These are phyloP conservation scores for Terrapene triunguis DNA, from an alignment of 2,113 vertebrate species.

Conservation along the genomic window DNA sequence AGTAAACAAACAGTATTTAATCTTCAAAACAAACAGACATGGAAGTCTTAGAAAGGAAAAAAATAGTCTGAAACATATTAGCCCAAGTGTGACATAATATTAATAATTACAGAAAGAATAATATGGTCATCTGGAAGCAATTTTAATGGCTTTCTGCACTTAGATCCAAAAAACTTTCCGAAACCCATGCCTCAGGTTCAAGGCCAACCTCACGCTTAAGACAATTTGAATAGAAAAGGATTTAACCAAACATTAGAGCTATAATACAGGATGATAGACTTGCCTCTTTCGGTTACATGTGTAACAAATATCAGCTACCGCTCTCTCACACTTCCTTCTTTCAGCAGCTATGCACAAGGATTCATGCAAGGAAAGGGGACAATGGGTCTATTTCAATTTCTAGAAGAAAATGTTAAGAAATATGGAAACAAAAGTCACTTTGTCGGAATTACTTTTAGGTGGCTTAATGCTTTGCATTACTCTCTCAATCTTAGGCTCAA, in stretches of 20 bases:
- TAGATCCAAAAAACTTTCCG: background rate
- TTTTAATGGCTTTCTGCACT: background rate
- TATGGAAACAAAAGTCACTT: background rate
- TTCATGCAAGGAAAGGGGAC: background rate
- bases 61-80: background rate
- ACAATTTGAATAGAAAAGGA: background rate
- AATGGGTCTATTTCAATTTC: background rate
- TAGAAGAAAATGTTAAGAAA: background rate
- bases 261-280: background rate
- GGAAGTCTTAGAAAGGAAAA: background rate
- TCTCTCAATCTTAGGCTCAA: background rate
- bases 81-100: background rate
- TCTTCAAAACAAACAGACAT: conserved; percentile 3
- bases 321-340: background rate
- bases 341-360: background rate
- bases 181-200: background rate
- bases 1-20: background rate
- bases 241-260: background rate
- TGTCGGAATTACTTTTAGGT: background rate
- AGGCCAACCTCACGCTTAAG: background rate
- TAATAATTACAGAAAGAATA: background rate
- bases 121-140: background rate
- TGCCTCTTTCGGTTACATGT: background rate
- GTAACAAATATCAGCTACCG: background rate
- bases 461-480: background rate